These are phyloP conservation scores for Anomalospiza imberbis DNA, from an alignment of 2,797 vertebrate species.

Conservation along the genomic window DNA sequence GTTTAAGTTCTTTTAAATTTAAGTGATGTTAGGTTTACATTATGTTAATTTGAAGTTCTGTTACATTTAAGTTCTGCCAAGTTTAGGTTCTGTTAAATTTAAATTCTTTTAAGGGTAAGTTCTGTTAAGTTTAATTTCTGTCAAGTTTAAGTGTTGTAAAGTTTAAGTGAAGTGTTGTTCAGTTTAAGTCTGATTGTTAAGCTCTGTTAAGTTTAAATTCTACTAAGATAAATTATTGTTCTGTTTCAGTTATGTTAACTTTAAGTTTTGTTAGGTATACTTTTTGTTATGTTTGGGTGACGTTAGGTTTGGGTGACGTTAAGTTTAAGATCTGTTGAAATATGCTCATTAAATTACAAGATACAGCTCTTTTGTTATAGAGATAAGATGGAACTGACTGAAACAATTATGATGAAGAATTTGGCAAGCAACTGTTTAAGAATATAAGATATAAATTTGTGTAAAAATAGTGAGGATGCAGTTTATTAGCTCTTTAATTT, in stretches of 20 bases:
- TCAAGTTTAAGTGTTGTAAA: neutral
- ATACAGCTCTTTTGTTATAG: neutral
- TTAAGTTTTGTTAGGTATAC: neutral
- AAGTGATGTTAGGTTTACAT: neutral
- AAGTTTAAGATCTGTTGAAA: neutral
- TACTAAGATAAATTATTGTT: neutral
- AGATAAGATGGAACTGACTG: neutral
- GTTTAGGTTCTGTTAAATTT: neutral
- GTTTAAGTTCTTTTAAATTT: neutral
- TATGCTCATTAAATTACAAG: neutral
- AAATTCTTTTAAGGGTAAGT: neutral
- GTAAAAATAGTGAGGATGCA: neutral
- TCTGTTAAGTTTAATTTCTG: neutral
- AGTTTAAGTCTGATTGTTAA: neutral
- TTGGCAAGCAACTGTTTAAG: neutral
- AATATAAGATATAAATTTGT: no score
- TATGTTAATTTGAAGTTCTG: neutral
- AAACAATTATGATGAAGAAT: neutral
- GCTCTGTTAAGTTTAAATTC: neutral
- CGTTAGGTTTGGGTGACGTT: neutral
- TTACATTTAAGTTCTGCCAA: neutral
- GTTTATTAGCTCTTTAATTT: neutral
- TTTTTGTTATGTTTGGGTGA: neutral
- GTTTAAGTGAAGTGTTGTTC: neutral
- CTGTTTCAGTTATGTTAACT: neutral